phyloP scores from a whole-genome alignment of 2,888 invertebrate genomes.

The Lycophotia porphyrea region DNA sequence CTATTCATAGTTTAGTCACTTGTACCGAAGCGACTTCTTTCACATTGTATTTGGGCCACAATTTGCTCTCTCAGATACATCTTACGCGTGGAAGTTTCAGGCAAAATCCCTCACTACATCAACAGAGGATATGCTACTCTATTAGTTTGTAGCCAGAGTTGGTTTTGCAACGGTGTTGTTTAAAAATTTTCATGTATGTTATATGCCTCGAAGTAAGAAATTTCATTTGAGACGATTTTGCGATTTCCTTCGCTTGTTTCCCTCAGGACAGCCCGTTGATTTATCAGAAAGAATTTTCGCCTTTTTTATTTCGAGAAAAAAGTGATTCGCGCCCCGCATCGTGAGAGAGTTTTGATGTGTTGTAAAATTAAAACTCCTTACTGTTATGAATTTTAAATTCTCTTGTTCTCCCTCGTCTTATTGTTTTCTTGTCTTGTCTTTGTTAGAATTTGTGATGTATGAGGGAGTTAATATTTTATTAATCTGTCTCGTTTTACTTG shows the following conservation, averaged over 20 bases:
- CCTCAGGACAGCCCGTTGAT: slow-evolving; percentile 82
- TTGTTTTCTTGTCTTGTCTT: slow-evolving; percentile 7
- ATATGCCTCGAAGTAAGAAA: slow-evolving; percentile 84
- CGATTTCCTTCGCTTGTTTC: slow-evolving; percentile 83
- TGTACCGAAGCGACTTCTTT: slow-evolving; percentile 63
- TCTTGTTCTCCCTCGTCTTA: slow-evolving; percentile 1
- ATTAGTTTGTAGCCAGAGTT: slow-evolving; percentile 31
- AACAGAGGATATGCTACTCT: slow-evolving; percentile 57
- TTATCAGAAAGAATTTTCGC: slow-evolving; percentile 80
- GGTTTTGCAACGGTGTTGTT: slow-evolving; percentile 48
- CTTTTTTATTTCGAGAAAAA: slow-evolving; percentile 70
- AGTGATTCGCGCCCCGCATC: slow-evolving; percentile 58
- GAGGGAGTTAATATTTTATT: slow-evolving; percentile 8
- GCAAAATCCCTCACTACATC: slow-evolving; percentile 63
- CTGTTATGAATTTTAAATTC: slow-evolving; percentile 35
- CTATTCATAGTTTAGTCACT: slow-evolving; percentile 44
- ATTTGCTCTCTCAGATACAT: slow-evolving; percentile 85
- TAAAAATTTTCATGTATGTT: slow-evolving; percentile 77
- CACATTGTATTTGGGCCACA: slow-evolving; percentile 82
- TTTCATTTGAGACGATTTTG: slow-evolving; percentile 89
- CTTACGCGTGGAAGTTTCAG: slow-evolving; percentile 80
- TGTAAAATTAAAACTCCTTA: slow-evolving; percentile 53
- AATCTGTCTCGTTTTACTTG: not conserved
- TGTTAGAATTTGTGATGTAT: not conserved
- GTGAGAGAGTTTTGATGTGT: slow-evolving; percentile 42